Evolutionary conservation across 2,113 vertebrate species (phyloP).

Genomic region (Saimiri boliviensis): DNA sequence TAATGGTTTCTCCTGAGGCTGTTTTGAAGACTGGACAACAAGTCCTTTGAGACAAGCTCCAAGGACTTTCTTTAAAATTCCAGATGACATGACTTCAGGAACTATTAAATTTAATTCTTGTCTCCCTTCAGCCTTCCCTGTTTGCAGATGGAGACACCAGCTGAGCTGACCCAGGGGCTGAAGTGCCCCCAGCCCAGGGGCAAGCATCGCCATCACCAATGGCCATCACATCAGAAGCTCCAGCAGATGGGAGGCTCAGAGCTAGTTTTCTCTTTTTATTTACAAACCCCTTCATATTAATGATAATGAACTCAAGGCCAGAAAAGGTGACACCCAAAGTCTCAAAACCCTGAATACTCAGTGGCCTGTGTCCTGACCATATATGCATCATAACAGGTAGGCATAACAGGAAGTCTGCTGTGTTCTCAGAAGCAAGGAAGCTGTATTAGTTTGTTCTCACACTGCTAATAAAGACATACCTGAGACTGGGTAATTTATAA

Average conservation of each 20-base stretch:
- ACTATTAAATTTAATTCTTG: conserved; percentile 3
- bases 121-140: background rate
- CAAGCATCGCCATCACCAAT: accelerated
- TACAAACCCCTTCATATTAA: background rate
- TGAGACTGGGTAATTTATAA: too few species aligned
- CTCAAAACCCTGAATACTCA: accelerated
- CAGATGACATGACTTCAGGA: conserved; percentile 41
- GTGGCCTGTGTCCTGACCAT: background rate
- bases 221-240: background rate
- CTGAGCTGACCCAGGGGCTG: background rate
- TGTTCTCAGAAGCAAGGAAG: background rate
- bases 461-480: too few species aligned
- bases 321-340: background rate
- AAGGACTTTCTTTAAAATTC: conserved; percentile 40
- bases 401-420: background rate
- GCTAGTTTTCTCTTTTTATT: background rate
- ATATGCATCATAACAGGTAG: background rate
- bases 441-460: too few species aligned
- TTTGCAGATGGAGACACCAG: background rate
- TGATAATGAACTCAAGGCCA: background rate
- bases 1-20: background rate
- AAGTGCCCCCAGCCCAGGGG: background rate
- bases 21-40: background rate
- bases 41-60: conserved; percentile 27
- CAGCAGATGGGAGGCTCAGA: background rate